Base-by-base conservation (phyloP, 2,888 invertebrate species). In the Platycheirus rosarum region DNA sequence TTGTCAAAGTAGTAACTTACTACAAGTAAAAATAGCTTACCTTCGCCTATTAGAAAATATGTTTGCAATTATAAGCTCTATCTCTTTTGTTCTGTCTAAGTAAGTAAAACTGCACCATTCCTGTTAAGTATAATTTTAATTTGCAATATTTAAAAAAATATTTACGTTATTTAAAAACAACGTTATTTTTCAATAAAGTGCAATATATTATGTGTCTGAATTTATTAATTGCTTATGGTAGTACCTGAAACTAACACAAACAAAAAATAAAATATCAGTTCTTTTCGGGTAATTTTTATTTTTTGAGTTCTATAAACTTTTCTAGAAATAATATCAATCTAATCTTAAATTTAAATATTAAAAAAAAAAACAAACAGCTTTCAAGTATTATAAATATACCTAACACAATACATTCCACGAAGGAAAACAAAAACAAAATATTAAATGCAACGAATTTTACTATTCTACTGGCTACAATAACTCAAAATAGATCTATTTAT, bases 361-460 rank as follows among this genome's bases (percentile, higher is more conserved):
- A 1, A 37, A 26, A 42, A 57, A n/a, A n/a, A n/a, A n/a, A n/a
- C n/a, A n/a, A n/a, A n/a, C n/a, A 60, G 44, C 55, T 55, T 68
- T 71, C 55, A 77, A 82, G 79, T 79, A 82, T 77, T 71, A 77
- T n/a, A 68, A 29, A 51, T 16, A 63, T n/a, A 75, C 20, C 46
- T 65, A 51, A 71, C 44, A 63, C 57, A 73, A 68, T 63, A 82
- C 82, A 82, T 82, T 82, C 82, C 82, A 71, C 9, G 6, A 6
- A 66, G 8, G 55, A 53, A 62, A 51, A 49, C 8, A 20, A 40
- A 65, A 76, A 57, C 32, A 44, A 26, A 20, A 60, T 26, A 48
- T n/a, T 16, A 53, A 48, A 73, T 68, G 82, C 82, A 82, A 82
- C 82, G 82, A 82, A 82, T 77, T 77, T 82, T 68, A 55, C 76